Conservation (phyloP, 2,888 invertebrate genomes). For the Ferdinandea cuprea region DNA sequence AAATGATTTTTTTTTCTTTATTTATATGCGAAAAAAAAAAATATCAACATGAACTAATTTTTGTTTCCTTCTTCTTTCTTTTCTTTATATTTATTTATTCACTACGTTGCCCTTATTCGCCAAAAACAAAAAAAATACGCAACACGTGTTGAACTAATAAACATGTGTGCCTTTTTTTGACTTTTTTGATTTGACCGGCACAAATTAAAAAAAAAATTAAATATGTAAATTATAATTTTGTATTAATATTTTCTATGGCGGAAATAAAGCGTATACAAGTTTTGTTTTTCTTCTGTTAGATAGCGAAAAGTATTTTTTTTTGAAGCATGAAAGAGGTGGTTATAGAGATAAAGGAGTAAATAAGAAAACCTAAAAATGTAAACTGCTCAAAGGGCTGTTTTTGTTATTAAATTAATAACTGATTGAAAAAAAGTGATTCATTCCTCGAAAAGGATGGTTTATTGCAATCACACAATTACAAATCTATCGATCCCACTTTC, state of each 20-base stretch:
- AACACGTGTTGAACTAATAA: slow-evolving; percentile 14
- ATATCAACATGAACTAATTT: background rate
- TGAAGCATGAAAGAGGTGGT: too few relatives aligned
- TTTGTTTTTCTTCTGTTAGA: too few relatives aligned
- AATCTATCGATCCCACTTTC: too few relatives aligned
- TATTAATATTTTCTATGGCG: background rate
- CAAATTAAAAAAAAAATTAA: slow-evolving; percentile 5
- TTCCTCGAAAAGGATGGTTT: too few relatives aligned
- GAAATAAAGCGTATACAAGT: slow-evolving; percentile 14
- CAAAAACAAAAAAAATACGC: slow-evolving; percentile 14
- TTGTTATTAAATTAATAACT: too few relatives aligned
- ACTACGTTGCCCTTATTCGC: background rate
- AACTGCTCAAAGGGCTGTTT: too few relatives aligned
- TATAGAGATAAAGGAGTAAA: too few relatives aligned
- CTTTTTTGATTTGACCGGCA: background rate
- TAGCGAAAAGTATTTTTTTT: too few relatives aligned
- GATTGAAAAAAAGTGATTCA: too few relatives aligned
- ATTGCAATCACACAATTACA: too few relatives aligned
- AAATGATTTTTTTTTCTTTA: slow-evolving; percentile 2
- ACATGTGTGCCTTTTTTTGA: slow-evolving; percentile 17
- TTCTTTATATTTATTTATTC: slow-evolving; percentile 1
- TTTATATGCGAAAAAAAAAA: background rate
- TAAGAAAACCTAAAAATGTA: too few relatives aligned
- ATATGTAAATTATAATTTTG: slow-evolving; percentile 11
- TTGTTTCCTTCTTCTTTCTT: slow-evolving; percentile 13